Evolutionary conservation across 2,113 vertebrate genomes (phyloP).

Genomic region (Trichechus manatus): DNA sequence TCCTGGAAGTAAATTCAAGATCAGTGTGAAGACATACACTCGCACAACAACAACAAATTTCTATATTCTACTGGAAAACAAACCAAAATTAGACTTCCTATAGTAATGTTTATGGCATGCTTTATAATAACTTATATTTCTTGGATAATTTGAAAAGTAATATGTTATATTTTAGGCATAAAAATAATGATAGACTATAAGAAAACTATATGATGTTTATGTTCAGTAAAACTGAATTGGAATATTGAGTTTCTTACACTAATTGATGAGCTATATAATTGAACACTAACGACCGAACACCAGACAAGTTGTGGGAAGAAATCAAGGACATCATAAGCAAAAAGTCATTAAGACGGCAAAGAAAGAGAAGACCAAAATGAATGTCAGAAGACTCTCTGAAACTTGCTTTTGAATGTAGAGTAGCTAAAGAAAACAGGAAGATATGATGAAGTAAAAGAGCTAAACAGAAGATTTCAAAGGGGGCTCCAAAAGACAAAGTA

Average conservation of each 20-base stretch:
- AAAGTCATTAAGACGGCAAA: too few relatives aligned
- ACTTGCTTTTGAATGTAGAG: too few relatives aligned
- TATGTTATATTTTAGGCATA: neutral
- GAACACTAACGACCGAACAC: neutral
- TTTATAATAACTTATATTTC: neutral
- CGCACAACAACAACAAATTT: neutral
- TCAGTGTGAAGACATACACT: neutral
- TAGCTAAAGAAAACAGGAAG: too few relatives aligned
- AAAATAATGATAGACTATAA: neutral
- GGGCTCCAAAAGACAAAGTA: too few relatives aligned
- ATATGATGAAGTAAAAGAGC: too few relatives aligned
- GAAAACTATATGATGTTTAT: neutral
- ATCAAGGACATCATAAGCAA: too few relatives aligned
- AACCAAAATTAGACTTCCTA: neutral
- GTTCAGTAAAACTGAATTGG: neutral
- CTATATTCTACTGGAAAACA: neutral
- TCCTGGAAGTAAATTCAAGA: conserved; percentile 1
- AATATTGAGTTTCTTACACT: neutral
- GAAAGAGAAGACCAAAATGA: too few relatives aligned
- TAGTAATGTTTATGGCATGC: neutral
- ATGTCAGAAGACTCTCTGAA: too few relatives aligned
- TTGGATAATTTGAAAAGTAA: neutral
- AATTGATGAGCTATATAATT: neutral
- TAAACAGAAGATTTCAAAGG: too few relatives aligned
- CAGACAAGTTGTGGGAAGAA: too few relatives aligned